A percentile compares a stretch with the other conserved stretches of the same genome.
phyloP scores from a whole-genome alignment of 2,797 vertebrate genomes.

The Hylomyscus alleni region DNA sequence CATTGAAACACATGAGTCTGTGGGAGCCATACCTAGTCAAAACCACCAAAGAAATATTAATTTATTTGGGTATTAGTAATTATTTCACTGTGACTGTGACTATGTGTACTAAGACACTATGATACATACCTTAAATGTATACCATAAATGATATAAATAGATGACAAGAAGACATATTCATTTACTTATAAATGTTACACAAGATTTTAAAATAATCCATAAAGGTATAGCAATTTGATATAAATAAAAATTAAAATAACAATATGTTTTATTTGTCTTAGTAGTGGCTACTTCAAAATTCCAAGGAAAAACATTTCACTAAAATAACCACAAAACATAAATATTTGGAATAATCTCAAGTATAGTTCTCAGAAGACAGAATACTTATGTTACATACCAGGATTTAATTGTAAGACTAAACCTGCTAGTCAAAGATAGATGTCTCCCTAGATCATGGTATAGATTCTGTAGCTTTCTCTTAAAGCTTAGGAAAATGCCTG shows the following conservation, averaged over 20 bases:
- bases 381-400: background rate
- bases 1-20: background rate
- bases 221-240: background rate
- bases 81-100: background rate
- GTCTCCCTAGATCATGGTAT: background rate
- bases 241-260: conserved; percentile 2
- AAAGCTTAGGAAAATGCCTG: background rate
- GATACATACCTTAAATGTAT: background rate
- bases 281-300: conserved; percentile 25
- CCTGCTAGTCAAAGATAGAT: background rate
- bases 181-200: background rate
- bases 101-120: background rate
- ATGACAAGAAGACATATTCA: background rate
- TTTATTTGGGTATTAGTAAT: background rate
- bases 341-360: conserved; percentile 23
- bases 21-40: background rate
- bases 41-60: background rate
- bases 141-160: background rate
- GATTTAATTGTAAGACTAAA: conserved; percentile 15
- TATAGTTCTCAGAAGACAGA: conserved; percentile 22
- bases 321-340: conserved; percentile 19
- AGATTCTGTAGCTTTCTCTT: background rate
- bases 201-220: background rate
- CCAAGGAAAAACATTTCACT: background rate
- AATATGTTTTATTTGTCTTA: background rate